Percentiles rank a stretch among this genome's conserved stretches.
Evolutionary conservation across 2,113 vertebrate species (phyloP).

Genomic region (Indicator maculatus): DNA sequence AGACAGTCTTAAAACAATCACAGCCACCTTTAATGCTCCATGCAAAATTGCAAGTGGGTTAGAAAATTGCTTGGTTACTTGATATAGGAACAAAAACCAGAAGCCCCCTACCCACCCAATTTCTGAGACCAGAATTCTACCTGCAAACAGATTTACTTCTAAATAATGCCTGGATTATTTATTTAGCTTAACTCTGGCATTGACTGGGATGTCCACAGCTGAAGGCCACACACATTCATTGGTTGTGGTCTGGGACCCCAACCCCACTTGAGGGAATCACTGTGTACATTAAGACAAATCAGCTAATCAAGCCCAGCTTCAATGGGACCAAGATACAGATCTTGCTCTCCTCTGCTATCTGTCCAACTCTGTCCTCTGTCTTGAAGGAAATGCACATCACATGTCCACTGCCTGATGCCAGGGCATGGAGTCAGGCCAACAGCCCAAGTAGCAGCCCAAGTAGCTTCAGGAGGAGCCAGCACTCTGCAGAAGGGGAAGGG

Average conservation of each 20-base stretch:
- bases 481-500: neutral
- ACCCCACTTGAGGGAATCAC: neutral
- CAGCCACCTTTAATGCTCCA: neutral
- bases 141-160: neutral
- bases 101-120: neutral
- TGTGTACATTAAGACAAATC: neutral
- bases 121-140: neutral
- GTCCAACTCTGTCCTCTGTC: neutral
- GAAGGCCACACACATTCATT: neutral
- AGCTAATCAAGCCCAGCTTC: neutral
- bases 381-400: neutral
- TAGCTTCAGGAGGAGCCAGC: too few relatives aligned
- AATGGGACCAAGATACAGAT: neutral
- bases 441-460: neutral
- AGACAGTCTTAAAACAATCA: too few relatives aligned
- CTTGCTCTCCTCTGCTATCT: neutral
- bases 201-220: neutral
- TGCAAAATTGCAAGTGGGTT: neutral
- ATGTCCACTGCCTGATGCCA: neutral
- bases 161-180: neutral
- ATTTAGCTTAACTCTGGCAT: neutral
- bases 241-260: neutral
- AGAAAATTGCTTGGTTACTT: neutral
- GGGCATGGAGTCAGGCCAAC: neutral
- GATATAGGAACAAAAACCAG: neutral